Conservation (phyloP, 2,888 invertebrate species). For the Matsumyia berberina region DNA sequence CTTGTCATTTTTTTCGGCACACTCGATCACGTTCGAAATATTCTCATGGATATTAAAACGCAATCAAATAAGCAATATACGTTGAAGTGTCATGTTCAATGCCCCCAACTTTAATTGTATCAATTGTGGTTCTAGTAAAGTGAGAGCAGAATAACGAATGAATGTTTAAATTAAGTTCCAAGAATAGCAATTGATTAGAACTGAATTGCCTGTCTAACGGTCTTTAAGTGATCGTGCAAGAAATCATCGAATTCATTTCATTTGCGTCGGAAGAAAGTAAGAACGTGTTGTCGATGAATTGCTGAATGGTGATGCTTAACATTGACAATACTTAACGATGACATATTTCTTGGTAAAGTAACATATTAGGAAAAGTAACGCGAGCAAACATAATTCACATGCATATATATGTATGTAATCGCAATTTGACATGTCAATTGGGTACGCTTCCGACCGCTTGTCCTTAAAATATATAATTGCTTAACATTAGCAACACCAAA, state of each 20-base stretch:
- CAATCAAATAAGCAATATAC: neutral
- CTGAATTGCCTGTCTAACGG: conserved; percentile 18
- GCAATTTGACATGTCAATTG: too few species aligned
- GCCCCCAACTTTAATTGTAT: conserved; percentile 10
- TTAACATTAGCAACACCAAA: too few species aligned
- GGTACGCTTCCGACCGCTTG: too few species aligned
- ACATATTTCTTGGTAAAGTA: neutral
- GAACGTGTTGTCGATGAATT: neutral
- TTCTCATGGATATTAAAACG: neutral
- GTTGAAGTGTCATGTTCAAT: neutral
- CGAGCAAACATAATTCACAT: too few species aligned
- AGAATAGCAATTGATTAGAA: conserved; percentile 42
- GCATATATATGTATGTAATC: neutral
- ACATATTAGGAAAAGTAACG: conserved; percentile 1
- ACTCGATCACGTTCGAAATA: neutral
- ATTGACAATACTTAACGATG: neutral
- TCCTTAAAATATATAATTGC: too few species aligned
- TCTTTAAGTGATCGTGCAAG: conserved; percentile 19
- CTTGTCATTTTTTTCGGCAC: neutral
- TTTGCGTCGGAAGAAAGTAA: neutral
- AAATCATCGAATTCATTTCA: neutral
- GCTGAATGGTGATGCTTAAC: neutral
- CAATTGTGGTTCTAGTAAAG: conserved; percentile 10
- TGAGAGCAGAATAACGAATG: neutral
- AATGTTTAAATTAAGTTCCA: conserved; percentile 15